Evolutionary conservation across 2,888 invertebrate species (phyloP), one percentile per base, ranked within the genome.

Genomic region (Asteroscopus sphinx): DNA sequence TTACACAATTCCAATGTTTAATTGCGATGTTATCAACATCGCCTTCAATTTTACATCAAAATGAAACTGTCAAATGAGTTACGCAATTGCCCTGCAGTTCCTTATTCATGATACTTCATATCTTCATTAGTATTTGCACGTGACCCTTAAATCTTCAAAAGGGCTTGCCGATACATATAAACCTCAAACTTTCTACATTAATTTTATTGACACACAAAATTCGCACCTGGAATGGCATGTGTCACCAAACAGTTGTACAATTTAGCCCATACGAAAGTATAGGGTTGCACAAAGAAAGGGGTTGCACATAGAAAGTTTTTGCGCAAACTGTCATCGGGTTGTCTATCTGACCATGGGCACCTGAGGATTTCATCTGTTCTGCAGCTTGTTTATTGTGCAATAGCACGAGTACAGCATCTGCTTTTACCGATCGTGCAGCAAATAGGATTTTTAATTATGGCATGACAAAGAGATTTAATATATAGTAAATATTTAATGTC

Each of bases 251-350:
- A 76, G 72, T 76, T 72, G 51, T 54, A 66, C 47, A 66, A 68
- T 72, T 45, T 62, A 52, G 33, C 46, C 55, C 47, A 60, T 64
- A 54, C 15, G 68, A 75, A 81, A 76, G 81, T 83, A 72, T 86
- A 76, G 70, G 67, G 74, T 89, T 90, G 82, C 85, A 86, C 80
- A 83, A 87, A 87, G 71, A 79, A 81, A 87, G 88, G 84, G 87
- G 86, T 42, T 49, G 83, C 85, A 77, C 77, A 83, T 79, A 81
- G 82, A 87, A 83, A 85, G 84, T 82, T 82, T 83, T 86, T 82
- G 82, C 82, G 72, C 80, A 82, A 82, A 70, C 48, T 72, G 63
- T 67, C 68, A 63, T 55, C 45, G 61, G 46, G 53, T 55, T 57
- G 67, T 77, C 73, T 78, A 75, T 82, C 82, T 85, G 85, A 81